phyloP scores from a whole-genome alignment of 2,797 vertebrate species.

The Syndactyla subalaris region DNA sequence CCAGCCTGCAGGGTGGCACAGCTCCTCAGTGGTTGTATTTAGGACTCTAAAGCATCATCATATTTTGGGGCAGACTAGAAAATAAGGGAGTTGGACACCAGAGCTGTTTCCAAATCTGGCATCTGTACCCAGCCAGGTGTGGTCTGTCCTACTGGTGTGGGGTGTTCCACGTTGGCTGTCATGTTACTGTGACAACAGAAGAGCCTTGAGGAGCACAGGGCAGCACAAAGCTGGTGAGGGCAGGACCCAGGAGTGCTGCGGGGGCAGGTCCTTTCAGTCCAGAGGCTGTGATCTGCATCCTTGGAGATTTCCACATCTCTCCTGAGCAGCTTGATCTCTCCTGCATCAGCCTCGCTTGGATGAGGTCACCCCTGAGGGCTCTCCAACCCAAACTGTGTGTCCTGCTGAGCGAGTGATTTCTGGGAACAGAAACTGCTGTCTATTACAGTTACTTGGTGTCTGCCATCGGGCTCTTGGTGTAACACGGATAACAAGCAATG shows the following conservation, averaged over 20 bases:
- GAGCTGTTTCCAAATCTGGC: neutral
- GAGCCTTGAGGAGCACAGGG: accelerated
- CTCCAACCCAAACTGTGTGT: neutral
- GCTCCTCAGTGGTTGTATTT: neutral
- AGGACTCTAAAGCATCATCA: neutral
- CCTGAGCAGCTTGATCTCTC: neutral
- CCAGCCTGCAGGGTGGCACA: neutral
- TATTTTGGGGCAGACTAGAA: neutral
- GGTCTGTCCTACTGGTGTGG: accelerated
- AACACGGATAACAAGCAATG: neutral
- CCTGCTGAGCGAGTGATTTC: neutral
- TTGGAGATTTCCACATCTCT: neutral
- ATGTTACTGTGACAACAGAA: accelerated
- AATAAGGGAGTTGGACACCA: neutral
- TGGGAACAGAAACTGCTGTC: neutral
- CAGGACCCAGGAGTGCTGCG: accelerated
- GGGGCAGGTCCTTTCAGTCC: neutral
- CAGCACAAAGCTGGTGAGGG: neutral
- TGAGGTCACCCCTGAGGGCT: neutral
- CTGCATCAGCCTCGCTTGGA: neutral
- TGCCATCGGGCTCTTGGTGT: neutral
- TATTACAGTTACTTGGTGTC: neutral
- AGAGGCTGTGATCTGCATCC: neutral
- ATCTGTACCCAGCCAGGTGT: neutral
- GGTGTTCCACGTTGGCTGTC: neutral